Percentiles rank a stretch among this genome's conserved stretches.
Evolutionary conservation across 1,140 invertebrate genomes (phyloP).

Genomic region (Agrilus planipennis): DNA sequence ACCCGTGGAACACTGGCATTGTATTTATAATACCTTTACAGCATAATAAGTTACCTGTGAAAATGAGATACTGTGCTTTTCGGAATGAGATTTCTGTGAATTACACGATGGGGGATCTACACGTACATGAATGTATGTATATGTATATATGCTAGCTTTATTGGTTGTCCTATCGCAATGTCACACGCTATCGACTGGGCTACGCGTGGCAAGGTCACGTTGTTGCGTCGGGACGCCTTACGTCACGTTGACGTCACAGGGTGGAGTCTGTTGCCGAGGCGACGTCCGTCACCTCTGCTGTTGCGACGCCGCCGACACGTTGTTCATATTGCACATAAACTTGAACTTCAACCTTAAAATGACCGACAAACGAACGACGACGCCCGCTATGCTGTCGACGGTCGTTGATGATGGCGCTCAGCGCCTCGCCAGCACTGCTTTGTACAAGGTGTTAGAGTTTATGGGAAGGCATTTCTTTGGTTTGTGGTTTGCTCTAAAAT

Average conservation of each 20-base stretch:
- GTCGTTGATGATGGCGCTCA: no score
- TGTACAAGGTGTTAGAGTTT: no score
- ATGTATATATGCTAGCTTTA: background rate
- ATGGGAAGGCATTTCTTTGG: no score
- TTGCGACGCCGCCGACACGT: conserved; percentile 12
- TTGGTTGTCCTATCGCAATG: conserved; percentile 13
- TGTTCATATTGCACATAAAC: conserved; percentile 9
- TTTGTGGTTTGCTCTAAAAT: no score
- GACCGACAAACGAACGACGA: no score
- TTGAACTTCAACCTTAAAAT: conserved; percentile 17
- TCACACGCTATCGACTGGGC: conserved; percentile 14
- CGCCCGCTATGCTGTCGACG: no score
- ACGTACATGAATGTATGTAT: background rate
- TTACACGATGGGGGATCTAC: background rate
- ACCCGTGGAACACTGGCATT: no score
- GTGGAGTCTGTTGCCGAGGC: conserved; percentile 16
- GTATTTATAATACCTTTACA: background rate
- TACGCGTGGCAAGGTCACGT: conserved; percentile 14
- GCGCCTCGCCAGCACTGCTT: no score
- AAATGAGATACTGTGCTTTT: background rate
- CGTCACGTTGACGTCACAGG: conserved; percentile 16
- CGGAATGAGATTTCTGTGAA: background rate
- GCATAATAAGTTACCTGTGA: background rate
- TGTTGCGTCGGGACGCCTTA: conserved; percentile 15
- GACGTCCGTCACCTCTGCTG: no score